phyloP scores from a whole-genome alignment of 1,140 invertebrate species.

The Camponotus floridanus region DNA sequence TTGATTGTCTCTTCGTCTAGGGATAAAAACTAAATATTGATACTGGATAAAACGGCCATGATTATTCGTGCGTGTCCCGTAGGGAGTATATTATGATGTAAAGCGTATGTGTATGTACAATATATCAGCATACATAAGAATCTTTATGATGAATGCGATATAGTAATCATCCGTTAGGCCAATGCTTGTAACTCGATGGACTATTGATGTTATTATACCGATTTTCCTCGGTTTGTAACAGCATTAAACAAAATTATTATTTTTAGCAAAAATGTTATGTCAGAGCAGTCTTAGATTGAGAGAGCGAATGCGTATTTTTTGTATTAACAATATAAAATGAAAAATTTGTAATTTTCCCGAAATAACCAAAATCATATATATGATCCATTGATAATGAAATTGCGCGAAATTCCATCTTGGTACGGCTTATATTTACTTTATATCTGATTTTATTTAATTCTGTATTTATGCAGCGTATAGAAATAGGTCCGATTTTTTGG shows the following conservation, averaged over 20 bases:
- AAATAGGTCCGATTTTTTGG: conserved; percentile 70
- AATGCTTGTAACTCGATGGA: conserved; percentile 63
- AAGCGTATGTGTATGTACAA: conserved; percentile 33
- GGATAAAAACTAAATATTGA: conserved; percentile 57
- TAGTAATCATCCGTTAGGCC: conserved; percentile 70
- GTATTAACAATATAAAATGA: conserved; percentile 8
- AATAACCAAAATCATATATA: conserved; percentile 22
- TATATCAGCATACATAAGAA: conserved; percentile 46
- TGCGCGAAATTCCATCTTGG: conserved; percentile 65
- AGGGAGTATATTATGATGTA: conserved; percentile 21
- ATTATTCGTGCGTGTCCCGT: conserved; percentile 39
- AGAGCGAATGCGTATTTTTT: conserved; percentile 41
- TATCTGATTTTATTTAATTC: conserved; percentile 62
- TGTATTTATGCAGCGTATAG: conserved; percentile 74
- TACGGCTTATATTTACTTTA: conserved; percentile 40
- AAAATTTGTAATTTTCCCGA: conserved; percentile 33
- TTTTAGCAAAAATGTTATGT: conserved; percentile 26
- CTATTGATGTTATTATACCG: conserved; percentile 56
- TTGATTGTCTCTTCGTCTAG: conserved; percentile 29
- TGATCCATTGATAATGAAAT: conserved; percentile 45
- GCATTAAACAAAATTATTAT: conserved; percentile 16
- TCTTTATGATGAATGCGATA: conserved; percentile 72
- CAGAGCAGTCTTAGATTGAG: conserved; percentile 12
- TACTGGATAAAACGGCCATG: conserved; percentile 80
- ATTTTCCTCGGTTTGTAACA: conserved; percentile 19